A percentile compares a stretch with the other conserved stretches of the same genome.
phyloP scores from a whole-genome alignment of 2,797 vertebrate species.

The Catostomus latipinnis region DNA sequence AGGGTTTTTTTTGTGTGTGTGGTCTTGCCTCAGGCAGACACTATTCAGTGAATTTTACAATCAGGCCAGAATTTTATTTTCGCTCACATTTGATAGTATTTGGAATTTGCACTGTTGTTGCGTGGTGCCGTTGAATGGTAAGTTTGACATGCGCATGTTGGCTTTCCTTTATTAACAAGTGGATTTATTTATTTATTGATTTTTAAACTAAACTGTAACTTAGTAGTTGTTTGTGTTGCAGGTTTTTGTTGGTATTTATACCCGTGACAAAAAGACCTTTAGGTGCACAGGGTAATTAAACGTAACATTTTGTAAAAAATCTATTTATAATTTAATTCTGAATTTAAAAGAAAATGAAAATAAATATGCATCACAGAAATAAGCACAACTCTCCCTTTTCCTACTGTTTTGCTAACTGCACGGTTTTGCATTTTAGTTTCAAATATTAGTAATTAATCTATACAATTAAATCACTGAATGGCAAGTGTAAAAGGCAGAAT shows the following conservation, averaged over 20 bases:
- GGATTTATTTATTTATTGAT: too few species aligned
- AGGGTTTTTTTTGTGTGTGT: slow-evolving; percentile 37
- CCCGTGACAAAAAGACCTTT: too few species aligned
- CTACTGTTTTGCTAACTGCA: not conserved
- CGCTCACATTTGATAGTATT: not conserved
- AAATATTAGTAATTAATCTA: not conserved
- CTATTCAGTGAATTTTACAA: slow-evolving; percentile 1
- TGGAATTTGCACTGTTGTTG: not conserved
- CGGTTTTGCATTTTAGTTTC: not conserved
- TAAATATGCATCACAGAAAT: not conserved
- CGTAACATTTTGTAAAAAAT: not conserved
- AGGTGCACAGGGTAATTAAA: not conserved
- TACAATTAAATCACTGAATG: not conserved
- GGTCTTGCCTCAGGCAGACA: slow-evolving; percentile 11
- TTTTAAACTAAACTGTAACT: not conserved
- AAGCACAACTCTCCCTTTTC: too few species aligned
- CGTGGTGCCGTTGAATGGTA: not conserved
- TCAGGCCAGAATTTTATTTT: slow-evolving; percentile 11
- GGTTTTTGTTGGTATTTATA: not conserved
- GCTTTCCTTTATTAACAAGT: not conserved
- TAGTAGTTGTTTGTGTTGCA: not conserved
- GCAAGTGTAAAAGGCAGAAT: not conserved
- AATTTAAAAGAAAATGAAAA: not conserved
- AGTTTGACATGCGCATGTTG: not conserved
- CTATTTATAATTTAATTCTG: too few species aligned